These are phyloP conservation scores for Eupithecia pulchellata DNA, from an alignment of 2,888 invertebrate genomes.

Conservation along the genomic window DNA sequence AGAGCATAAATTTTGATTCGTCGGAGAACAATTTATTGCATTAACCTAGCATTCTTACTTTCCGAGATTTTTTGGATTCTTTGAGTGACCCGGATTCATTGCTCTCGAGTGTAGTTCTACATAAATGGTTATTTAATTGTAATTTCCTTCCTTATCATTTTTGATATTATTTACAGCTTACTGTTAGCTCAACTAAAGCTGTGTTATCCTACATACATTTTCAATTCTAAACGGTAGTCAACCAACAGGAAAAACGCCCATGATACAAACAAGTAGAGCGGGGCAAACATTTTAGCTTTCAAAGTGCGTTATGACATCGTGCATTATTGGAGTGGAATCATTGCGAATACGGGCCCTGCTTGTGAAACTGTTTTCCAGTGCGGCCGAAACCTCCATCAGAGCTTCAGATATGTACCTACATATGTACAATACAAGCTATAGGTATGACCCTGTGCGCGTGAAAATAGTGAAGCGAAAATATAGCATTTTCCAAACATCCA, in stretches of 20 bases:
- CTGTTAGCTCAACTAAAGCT: background rate
- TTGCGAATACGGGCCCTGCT: background rate
- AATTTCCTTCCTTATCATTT: background rate
- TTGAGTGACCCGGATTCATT: too few relatives aligned
- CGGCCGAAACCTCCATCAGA: background rate
- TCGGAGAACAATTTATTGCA: too few relatives aligned
- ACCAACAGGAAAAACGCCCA: conserved; percentile 1
- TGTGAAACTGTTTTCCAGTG: conserved; percentile 2
- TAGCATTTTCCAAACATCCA: background rate
- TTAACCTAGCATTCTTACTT: too few relatives aligned
- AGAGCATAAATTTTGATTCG: too few relatives aligned
- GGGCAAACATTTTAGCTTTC: background rate
- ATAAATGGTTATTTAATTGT: too few relatives aligned
- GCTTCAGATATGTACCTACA: conserved; percentile 2
- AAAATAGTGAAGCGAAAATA: background rate
- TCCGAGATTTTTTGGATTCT: too few relatives aligned
- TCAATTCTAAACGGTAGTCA: background rate
- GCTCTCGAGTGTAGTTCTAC: too few relatives aligned
- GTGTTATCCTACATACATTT: background rate
- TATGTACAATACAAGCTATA: background rate
- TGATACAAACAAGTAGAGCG: conserved; percentile 8
- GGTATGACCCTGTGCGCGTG: background rate
- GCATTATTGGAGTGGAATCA: conserved; percentile 7
- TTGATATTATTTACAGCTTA: background rate
- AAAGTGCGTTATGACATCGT: conserved; percentile 3